Evolutionary conservation across 2,797 vertebrate genomes (phyloP).

Genomic region (Benthosema pterotum): DNA sequence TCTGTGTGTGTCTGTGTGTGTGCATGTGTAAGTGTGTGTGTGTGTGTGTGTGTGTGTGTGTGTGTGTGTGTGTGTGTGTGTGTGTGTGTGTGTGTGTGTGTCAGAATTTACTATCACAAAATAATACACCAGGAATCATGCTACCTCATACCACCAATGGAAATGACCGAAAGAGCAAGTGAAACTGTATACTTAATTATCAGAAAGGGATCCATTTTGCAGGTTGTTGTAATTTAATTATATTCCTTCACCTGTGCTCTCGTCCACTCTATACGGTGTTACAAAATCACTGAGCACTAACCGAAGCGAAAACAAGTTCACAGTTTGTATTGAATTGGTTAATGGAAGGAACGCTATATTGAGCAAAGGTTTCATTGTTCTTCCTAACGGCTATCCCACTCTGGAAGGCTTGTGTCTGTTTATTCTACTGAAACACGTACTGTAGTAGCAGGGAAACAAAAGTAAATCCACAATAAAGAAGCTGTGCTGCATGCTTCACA

Average conservation of each 20-base stretch:
- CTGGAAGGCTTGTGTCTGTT: too few relatives aligned
- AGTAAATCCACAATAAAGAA: too few relatives aligned
- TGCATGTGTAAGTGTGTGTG: neutral
- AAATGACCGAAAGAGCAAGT: conserved; percentile 4
- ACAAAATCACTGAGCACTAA: too few relatives aligned
- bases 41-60: neutral
- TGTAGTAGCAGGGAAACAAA: too few relatives aligned
- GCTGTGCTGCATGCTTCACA: too few relatives aligned
- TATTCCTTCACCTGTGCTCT: too few relatives aligned
- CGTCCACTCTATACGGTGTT: too few relatives aligned
- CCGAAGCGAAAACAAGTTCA: neutral
- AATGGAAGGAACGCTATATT: conserved; percentile 22
- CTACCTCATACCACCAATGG: neutral
- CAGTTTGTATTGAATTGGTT: conserved; percentile 31
- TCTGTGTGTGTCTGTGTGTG: neutral
- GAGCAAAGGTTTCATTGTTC: conserved; percentile 2
- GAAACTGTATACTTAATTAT: conserved; percentile 18
- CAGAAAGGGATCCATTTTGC: neutral
- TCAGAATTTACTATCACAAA: conserved; percentile 8
- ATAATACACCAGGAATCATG: conserved; percentile 1
- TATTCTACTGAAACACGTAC: too few relatives aligned
- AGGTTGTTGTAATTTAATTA: too few relatives aligned
- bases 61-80: neutral
- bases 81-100: neutral
- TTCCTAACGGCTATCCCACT: too few relatives aligned